Conservation (phyloP, 2,888 invertebrate species). For the Yponomeuta cagnagella region DNA sequence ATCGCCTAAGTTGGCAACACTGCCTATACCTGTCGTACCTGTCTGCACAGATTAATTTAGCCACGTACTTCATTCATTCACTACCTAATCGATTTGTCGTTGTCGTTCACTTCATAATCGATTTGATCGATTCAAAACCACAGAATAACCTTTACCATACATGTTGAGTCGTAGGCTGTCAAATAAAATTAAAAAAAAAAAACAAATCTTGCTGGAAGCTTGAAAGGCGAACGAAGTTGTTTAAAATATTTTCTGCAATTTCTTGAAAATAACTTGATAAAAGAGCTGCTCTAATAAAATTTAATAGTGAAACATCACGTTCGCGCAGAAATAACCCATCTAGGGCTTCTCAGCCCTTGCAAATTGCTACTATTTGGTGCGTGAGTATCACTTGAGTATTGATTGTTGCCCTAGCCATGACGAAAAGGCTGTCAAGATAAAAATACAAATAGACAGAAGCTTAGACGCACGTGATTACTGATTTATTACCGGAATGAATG, state of each 20-base stretch:
- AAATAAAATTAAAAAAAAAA: not conserved
- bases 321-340: not conserved
- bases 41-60: too few relatives aligned
- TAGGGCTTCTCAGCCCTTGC: not conserved
- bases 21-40: too few relatives aligned
- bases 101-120: not conserved
- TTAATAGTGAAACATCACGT: not conserved
- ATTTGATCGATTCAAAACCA: not conserved
- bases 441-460: constrained; percentile 5
- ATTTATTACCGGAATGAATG: constrained; percentile 54
- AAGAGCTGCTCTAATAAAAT: not conserved
- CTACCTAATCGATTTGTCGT: not conserved
- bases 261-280: not conserved
- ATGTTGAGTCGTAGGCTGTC: not conserved
- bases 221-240: not conserved
- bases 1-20: too few relatives aligned
- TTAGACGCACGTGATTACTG: constrained; percentile 4
- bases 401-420: constrained; percentile 13
- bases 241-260: not conserved
- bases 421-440: constrained; percentile 14
- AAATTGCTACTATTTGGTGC: not conserved
- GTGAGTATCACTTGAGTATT: constrained; percentile 7
- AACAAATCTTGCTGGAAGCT: not conserved
- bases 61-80: not conserved
- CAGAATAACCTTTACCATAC: not conserved